Conservation (phyloP, 1,140 invertebrate species). For the Neuroterus valhalla region DNA sequence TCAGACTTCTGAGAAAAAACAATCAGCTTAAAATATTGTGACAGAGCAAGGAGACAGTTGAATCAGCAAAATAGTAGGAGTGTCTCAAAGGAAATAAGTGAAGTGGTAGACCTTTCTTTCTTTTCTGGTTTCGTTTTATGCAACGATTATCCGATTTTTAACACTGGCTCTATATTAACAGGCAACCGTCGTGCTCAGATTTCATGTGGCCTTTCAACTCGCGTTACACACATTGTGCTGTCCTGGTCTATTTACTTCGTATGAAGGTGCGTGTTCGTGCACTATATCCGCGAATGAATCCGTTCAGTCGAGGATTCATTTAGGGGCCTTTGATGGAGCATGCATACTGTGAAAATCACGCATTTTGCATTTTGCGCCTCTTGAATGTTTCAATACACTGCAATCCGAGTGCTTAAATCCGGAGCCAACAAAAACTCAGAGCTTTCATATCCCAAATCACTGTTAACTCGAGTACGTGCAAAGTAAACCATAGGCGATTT, state of each 20-base stretch:
- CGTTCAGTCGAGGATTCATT: conserved; percentile 22
- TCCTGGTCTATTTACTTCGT: conserved; percentile 49
- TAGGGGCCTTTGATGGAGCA: conserved; percentile 9
- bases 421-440: too few species aligned
- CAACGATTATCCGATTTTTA: conserved; percentile 45
- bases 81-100: conserved; percentile 24
- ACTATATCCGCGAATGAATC: not conserved
- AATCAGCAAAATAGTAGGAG: conserved; percentile 26
- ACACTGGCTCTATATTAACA: conserved; percentile 44
- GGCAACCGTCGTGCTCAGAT: conserved; percentile 61
- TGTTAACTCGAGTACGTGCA: too few species aligned
- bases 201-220: conserved; percentile 68
- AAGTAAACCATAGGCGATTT: too few species aligned
- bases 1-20: not conserved
- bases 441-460: too few species aligned
- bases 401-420: not conserved
- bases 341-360: conserved; percentile 7
- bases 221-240: conserved; percentile 57
- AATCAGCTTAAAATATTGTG: conserved; percentile 4
- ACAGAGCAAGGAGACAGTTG: conserved; percentile 7
- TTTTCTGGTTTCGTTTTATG: conserved; percentile 41
- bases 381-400: not conserved
- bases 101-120: conserved; percentile 26
- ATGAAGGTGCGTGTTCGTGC: conserved; percentile 29
- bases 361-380: conserved; percentile 14